Base-by-base conservation (phyloP, 2,888 invertebrate species). In the Sarcophaga subvicina region DNA sequence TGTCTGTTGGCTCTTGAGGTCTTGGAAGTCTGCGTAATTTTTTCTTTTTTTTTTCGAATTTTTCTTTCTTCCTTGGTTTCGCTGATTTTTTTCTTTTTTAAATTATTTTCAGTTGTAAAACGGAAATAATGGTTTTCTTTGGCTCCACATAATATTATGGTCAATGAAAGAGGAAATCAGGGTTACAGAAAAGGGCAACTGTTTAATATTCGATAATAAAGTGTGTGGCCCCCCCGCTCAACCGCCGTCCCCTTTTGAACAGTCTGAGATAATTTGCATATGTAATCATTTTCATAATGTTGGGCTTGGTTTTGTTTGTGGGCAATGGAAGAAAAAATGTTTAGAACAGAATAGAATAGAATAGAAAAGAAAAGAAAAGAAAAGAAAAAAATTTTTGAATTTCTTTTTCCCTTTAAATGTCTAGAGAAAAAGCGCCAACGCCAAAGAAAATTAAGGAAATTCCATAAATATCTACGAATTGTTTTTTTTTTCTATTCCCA, bases 151-250 rank as follows among this genome's bases (percentile, higher is more conserved):
- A 37, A 10, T 79, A 76, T 76, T 80, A 88, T 87, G 86, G 88
- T 85, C 85, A 82, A 66, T 78, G 78, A 64, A 84, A 84, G 84
- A 88, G 88, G 88, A 89, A 88, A 83, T 88, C 82, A 81, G 85
- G 88, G 88, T 89, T 88, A 87, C 86, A 71, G 80, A 88, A 87
- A 89, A 88, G 88, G 88, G 85, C 88, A 87, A 73, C 67, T 54
- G 63, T 85, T 72, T 77, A 73, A 78, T 76, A 71, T 49, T 54
- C 54, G 54, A 54, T 54, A 54, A 54, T 54, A 54, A 54, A 54
- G 12, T 54, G 54, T 14, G 14, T 54, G 54, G 17, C 4, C 54
- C 4, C 17, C 54, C 54, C 4, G 3, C 4, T 37, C 8, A 8
- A 37, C 2, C 37, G 37, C 37, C 8, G 10, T 37, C 37, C 37